phyloP scores from a whole-genome alignment of 64 coral and sea anemone species.

The Acropora yongei region DNA sequence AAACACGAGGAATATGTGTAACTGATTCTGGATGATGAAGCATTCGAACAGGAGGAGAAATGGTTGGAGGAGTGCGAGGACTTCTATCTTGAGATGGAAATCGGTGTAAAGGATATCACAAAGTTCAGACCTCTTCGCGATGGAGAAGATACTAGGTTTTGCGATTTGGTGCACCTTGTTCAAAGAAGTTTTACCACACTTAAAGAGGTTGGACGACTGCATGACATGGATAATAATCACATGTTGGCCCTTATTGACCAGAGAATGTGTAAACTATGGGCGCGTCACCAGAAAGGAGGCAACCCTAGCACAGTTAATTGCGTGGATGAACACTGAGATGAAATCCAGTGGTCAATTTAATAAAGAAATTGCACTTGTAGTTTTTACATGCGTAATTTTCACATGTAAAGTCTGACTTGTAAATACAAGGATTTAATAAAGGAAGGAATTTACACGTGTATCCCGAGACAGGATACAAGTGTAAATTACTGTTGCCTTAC shows the following conservation, averaged over 20 bases:
- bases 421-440: too few species aligned
- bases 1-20: conserved; percentile 57
- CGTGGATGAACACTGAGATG: conserved; percentile 45
- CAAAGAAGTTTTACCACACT: neutral
- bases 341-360: neutral
- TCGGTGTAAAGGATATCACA: conserved; percentile 38
- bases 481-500: too few species aligned
- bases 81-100: conserved; percentile 14
- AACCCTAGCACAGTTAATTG: neutral
- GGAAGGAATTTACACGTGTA: too few species aligned
- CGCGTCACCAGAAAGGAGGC: conserved; percentile 26
- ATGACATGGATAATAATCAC: conserved; percentile 1
- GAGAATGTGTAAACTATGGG: conserved; percentile 78
- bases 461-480: too few species aligned
- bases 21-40: conserved; percentile 46
- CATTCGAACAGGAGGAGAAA: conserved; percentile 46
- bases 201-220: neutral
- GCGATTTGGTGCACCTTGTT: neutral
- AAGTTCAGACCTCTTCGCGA: neutral
- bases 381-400: too few species aligned
- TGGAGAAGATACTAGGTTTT: conserved; percentile 31
- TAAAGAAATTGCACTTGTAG: too few species aligned
- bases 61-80: conserved; percentile 63
- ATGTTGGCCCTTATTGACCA: conserved; percentile 69
- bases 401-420: too few species aligned